phyloP scores from a whole-genome alignment of 1,140 invertebrate genomes.

The Andricus grossulariae region DNA sequence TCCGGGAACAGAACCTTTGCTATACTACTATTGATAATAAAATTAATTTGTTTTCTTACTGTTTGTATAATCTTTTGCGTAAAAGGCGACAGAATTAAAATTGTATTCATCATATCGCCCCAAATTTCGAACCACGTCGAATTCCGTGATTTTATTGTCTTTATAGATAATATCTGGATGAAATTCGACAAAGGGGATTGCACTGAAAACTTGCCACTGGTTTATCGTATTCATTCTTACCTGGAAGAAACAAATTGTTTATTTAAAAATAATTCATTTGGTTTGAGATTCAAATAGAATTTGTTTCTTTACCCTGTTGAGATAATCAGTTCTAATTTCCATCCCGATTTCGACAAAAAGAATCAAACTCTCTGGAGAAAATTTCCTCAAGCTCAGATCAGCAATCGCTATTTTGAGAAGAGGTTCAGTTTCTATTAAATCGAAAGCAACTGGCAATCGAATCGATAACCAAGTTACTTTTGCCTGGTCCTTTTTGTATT shows the following conservation, averaged over 20 bases:
- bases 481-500: constrained; percentile 82
- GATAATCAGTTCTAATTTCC: constrained; percentile 86
- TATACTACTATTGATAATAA: no score
- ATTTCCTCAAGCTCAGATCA: constrained; percentile 84
- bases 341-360: constrained; percentile 81
- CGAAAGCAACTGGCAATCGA: constrained; percentile 75
- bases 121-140: constrained; percentile 86
- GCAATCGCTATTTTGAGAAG: constrained; percentile 81
- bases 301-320: constrained; percentile 83
- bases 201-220: constrained; percentile 87
- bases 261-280: neutral
- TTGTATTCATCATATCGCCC: constrained; percentile 88
- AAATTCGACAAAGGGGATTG: constrained; percentile 88
- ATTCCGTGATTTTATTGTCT: constrained; percentile 75
- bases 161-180: constrained; percentile 80
- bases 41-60: constrained; percentile 71
- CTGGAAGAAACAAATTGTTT: constrained; percentile 66
- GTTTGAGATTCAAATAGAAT: constrained; percentile 5
- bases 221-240: constrained; percentile 91
- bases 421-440: constrained; percentile 63
- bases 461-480: constrained; percentile 85
- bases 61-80: constrained; percentile 86
- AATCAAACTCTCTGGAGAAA: constrained; percentile 82
- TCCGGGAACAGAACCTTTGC: no score
- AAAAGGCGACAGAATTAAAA: constrained; percentile 87